These are phyloP conservation scores for Diacarnus erythraeanus DNA, from an alignment of 37 sponge, comb jelly and placozoan genomes.

Conservation along the genomic window DNA sequence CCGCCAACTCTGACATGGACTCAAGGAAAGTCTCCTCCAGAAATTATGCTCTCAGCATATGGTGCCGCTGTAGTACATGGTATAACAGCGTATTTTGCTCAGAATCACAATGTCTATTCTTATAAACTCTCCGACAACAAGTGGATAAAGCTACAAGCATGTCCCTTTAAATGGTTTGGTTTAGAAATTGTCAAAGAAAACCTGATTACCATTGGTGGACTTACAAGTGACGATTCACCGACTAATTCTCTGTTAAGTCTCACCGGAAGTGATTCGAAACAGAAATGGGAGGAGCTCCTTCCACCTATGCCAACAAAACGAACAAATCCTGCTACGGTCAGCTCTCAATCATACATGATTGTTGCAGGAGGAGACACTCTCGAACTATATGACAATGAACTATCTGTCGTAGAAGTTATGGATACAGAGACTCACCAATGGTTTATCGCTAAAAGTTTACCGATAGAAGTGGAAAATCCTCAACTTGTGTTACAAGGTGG, in stretches of 20 bases:
- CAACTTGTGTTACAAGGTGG: not conserved
- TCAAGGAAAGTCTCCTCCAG: not conserved
- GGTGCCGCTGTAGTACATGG: not conserved
- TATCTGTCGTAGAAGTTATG: not conserved
- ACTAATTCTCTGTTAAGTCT: conserved; percentile 1
- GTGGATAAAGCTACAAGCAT: not conserved
- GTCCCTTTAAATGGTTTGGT: not conserved
- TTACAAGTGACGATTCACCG: not conserved
- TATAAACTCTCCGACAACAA: not conserved
- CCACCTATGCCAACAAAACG: not conserved
- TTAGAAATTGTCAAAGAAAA: not conserved
- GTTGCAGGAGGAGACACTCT: not conserved
- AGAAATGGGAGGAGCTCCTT: not conserved
- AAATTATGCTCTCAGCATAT: not conserved
- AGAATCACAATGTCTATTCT: not conserved
- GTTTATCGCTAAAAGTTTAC: not conserved
- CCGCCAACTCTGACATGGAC: not conserved
- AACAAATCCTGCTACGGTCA: not conserved
- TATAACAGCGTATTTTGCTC: not conserved
- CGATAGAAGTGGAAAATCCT: not conserved
- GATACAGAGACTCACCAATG: not conserved
- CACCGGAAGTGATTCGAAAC: not conserved
- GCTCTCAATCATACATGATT: not conserved
- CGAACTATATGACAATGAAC: too few relatives aligned
- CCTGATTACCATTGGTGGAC: not conserved